phyloP scores from a whole-genome alignment of 2,797 vertebrate species.

The Mareca strepera region DNA sequence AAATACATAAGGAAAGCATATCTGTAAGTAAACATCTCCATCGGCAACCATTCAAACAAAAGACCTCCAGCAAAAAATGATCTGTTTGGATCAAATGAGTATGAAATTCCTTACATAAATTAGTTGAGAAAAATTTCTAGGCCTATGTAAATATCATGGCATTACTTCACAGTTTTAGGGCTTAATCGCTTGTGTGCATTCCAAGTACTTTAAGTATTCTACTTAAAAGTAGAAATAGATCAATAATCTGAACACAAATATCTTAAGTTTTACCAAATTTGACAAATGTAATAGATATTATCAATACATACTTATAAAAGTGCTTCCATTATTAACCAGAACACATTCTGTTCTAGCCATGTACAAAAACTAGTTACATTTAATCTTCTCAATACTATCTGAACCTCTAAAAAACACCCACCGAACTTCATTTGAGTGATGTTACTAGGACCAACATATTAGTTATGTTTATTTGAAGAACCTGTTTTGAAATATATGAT shows the following conservation, averaged over 20 bases:
- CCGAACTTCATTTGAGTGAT: background rate
- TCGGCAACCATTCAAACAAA: background rate
- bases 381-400: background rate
- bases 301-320: background rate
- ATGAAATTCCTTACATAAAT: background rate
- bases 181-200: background rate
- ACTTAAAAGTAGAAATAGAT: background rate
- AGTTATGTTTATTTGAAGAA: background rate
- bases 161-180: background rate
- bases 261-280: background rate
- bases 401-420: background rate
- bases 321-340: background rate
- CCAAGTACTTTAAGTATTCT: background rate
- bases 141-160: background rate
- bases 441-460: background rate
- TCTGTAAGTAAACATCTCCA: background rate
- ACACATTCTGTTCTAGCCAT: background rate
- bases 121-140: background rate
- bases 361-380: background rate
- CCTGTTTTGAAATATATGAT: background rate
- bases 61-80: background rate
- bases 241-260: background rate
- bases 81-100: background rate
- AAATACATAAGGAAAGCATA: background rate
- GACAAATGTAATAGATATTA: background rate